These are phyloP conservation scores for Enteromius thamalakanensis DNA, from an alignment of 2,797 vertebrate genomes.

Conservation along the genomic window DNA sequence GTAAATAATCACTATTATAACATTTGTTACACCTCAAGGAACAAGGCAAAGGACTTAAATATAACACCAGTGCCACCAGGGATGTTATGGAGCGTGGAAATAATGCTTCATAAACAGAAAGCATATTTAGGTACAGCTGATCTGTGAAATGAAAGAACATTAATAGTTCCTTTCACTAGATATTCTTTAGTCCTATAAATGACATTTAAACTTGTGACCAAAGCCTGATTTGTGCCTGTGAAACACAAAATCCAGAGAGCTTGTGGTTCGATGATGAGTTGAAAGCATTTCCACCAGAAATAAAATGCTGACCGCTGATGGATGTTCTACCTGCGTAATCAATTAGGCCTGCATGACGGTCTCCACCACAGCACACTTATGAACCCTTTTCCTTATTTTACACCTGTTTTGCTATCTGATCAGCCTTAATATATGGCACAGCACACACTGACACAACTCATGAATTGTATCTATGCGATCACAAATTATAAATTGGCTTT, in stretches of 20 bases:
- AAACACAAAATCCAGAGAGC: constrained; percentile 17
- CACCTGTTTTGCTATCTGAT: constrained; percentile 27
- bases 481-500: constrained; percentile 31
- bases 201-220: constrained; percentile 1
- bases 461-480: constrained; percentile 16
- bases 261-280: constrained; percentile 2
- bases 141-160: constrained; percentile 16
- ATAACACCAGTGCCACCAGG: not conserved
- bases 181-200: constrained; percentile 22
- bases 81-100: not conserved
- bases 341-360: constrained; percentile 1
- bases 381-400: constrained; percentile 19
- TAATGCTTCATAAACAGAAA: constrained; percentile 9
- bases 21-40: not conserved
- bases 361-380: constrained; percentile 1
- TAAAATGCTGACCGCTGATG: constrained; percentile 18
- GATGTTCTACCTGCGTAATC: constrained; percentile 25
- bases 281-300: constrained; percentile 10
- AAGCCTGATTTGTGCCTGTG: not conserved
- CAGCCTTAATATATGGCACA: constrained; percentile 3
- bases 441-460: not conserved
- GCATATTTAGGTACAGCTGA: constrained; percentile 1
- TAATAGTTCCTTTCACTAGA: constrained; percentile 4
- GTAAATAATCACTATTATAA: not conserved
- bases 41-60: not conserved